Base-by-base conservation (phyloP, 2,888 invertebrate genomes). In the Oeneis ivallda region DNA sequence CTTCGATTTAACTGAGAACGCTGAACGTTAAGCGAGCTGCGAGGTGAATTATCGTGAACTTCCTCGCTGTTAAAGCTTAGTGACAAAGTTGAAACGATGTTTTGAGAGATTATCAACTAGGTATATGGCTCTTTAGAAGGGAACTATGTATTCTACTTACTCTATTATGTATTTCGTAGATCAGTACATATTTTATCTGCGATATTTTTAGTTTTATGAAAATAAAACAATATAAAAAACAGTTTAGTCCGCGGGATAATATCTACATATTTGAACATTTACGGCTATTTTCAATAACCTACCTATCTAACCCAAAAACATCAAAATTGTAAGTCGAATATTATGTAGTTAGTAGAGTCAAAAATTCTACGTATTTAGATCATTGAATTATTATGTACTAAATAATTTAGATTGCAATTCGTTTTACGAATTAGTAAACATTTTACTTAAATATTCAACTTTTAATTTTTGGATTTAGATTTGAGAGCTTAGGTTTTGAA, bases 1-100 rank as follows among this genome's bases (percentile, higher is more conserved):
- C 67, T 68, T 65, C 59, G 66, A 66, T 56, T 65, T 52, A 62
- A 68, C 60, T 64, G 50, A 45, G 56, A 68, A 70, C 67, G 73
- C 72, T 73, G 52, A 69, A 70, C 67, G 73, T 72, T 73, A 74
- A 15, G 32, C 56, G 57, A 53, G 10, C 47, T 39, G 32, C 56
- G 57, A 53, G 10, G 53, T 39, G 62, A 58, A 53, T 56, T 58
- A 62, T 53, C 52, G 43, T 37, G 32, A 49, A 65, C 54, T 49
- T 60, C 37, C 47, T 47, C 53, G 50, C 52, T 41, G 56, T 52
- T 34, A 39, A 5, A 49, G 15, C 45, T 45, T 39, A 11, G 58
- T 58, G 58, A 34, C 39, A 50, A 2, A 2, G 58, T 26, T 32
- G 19, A 41, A 64, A 58, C 11, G 47, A 39, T 13, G 34, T 63